Conservation (phyloP, 2,797 vertebrate genomes). For the Rachycentron canadum region DNA sequence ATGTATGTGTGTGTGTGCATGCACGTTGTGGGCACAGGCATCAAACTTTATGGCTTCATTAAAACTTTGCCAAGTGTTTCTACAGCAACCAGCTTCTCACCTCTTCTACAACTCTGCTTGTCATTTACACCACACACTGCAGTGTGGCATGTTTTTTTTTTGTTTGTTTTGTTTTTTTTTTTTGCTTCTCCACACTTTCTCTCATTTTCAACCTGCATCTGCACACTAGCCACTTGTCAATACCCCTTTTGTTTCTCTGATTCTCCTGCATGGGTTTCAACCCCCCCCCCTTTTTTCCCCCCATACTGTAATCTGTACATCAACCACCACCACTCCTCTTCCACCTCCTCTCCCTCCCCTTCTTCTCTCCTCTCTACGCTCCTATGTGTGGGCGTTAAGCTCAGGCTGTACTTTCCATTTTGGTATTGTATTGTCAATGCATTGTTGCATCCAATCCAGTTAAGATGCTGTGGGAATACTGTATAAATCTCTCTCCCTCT, state of each 20-base stretch:
- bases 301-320: slow-evolving; percentile 67
- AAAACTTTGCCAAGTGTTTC: slow-evolving; percentile 83
- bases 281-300: neutral
- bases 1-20: slow-evolving; percentile 36
- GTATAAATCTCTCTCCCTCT: slow-evolving; percentile 72
- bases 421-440: slow-evolving; percentile 83
- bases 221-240: slow-evolving; percentile 21
- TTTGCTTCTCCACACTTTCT: slow-evolving; percentile 5
- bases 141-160: slow-evolving; percentile 15
- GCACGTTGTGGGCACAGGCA: slow-evolving; percentile 55
- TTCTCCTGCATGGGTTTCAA: slow-evolving; percentile 12
- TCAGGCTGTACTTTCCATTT: slow-evolving; percentile 85
- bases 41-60: slow-evolving; percentile 78
- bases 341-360: slow-evolving; percentile 3
- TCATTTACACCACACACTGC: slow-evolving; percentile 50
- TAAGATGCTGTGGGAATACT: slow-evolving; percentile 81
- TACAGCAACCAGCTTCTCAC: slow-evolving; percentile 76
- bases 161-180: slow-evolving; percentile 3
- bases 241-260: slow-evolving; percentile 20
- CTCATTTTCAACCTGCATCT: slow-evolving; percentile 27
- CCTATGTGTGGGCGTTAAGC: slow-evolving; percentile 81
- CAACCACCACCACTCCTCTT: slow-evolving; percentile 25
- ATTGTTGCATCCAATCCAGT: slow-evolving; percentile 85
- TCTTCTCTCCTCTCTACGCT: slow-evolving; percentile 40
- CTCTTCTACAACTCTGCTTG: slow-evolving; percentile 40